These are phyloP conservation scores for Cryptoprocta ferox DNA, from an alignment of 2,797 vertebrate species.

Conservation along the genomic window DNA sequence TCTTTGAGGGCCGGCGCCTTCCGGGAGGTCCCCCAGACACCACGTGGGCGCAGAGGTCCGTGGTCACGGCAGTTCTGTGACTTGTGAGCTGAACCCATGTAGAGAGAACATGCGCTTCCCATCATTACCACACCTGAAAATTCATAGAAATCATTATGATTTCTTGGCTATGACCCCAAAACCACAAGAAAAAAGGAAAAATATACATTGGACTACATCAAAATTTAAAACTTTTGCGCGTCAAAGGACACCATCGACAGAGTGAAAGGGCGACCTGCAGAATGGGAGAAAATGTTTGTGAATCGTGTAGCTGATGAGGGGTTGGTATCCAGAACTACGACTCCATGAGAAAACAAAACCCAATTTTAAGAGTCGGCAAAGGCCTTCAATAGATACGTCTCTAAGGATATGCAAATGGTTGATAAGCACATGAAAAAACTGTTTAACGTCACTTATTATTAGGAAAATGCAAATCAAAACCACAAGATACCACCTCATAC, in stretches of 20 bases:
- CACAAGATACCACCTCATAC: neutral
- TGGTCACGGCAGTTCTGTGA: neutral
- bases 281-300: neutral
- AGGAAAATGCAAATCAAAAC: neutral
- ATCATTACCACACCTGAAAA: neutral
- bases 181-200: neutral
- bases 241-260: neutral
- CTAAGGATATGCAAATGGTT: neutral
- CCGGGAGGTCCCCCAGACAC: neutral
- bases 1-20: neutral
- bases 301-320: neutral
- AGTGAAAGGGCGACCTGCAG: too few species aligned
- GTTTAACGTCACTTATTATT: neutral
- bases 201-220: neutral
- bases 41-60: accelerated
- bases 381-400: neutral
- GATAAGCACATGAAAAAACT: neutral
- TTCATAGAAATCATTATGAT: neutral
- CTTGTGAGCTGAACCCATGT: neutral
- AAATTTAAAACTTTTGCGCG: neutral
- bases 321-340: neutral
- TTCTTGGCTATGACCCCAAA: neutral
- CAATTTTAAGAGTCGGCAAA: neutral
- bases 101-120: too few species aligned
- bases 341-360: neutral